Evolutionary conservation across 2,888 invertebrate genomes (phyloP).

Genomic region (Adela reaumurella): DNA sequence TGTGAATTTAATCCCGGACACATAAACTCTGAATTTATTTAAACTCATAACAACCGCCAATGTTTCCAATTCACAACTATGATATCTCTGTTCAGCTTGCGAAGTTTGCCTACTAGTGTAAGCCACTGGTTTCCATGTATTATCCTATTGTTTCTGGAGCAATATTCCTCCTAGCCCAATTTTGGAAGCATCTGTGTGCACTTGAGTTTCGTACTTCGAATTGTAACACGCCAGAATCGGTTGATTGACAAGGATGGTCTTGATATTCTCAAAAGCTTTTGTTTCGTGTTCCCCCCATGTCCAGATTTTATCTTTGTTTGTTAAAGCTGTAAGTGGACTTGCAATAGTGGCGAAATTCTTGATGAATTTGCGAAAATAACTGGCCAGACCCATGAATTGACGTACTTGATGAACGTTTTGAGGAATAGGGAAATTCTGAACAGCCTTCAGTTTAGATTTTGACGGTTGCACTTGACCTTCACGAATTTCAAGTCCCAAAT

Average conservation of each 20-base stretch:
- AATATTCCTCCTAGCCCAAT: too few relatives aligned
- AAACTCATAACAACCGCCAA: constrained; percentile 22
- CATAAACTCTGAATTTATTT: constrained; percentile 20
- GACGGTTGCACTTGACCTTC: constrained; percentile 3
- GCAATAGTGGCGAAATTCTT: constrained; percentile 9
- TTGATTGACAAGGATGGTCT: too few relatives aligned
- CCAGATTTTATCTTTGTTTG: constrained; percentile 7
- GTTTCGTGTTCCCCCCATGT: constrained; percentile 4
- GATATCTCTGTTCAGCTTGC: too few relatives aligned
- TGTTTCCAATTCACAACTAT: constrained; percentile 20
- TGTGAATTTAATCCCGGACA: constrained; percentile 18
- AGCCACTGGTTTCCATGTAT: too few relatives aligned
- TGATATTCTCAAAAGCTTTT: constrained; percentile 3
- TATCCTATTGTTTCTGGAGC: too few relatives aligned
- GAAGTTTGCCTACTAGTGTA: too few relatives aligned
- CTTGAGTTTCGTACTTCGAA: too few relatives aligned
- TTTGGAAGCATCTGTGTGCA: too few relatives aligned
- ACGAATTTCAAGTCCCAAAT: constrained; percentile 5
- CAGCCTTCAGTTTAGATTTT: constrained; percentile 3
- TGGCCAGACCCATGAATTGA: too few relatives aligned
- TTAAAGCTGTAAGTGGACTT: constrained; percentile 7
- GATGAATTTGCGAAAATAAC: constrained; percentile 10
- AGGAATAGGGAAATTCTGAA: constrained; percentile 6
- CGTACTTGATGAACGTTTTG: constrained; percentile 9
- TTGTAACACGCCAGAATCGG: too few relatives aligned